A percentile compares a stretch with the other conserved stretches of the same genome.
Conservation (phyloP, 1,140 invertebrate species). For the Neodiprion lecontei region DNA sequence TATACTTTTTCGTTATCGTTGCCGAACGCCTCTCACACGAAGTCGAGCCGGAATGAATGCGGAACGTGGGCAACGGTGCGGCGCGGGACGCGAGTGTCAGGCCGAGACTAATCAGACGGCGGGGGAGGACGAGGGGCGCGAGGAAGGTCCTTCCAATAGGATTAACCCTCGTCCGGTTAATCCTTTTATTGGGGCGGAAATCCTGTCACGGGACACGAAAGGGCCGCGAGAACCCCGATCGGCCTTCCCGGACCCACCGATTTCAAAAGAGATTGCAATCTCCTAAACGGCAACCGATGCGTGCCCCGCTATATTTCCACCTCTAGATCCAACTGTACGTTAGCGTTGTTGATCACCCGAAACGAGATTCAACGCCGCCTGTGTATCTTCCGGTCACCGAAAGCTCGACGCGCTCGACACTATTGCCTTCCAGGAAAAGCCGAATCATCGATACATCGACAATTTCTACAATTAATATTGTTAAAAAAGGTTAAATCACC, state of each 20-base stretch:
- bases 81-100: neutral
- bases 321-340: neutral
- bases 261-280: constrained; percentile 2
- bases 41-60: constrained; percentile 28
- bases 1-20: constrained; percentile 13
- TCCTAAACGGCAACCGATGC: constrained; percentile 1
- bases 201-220: constrained; percentile 49
- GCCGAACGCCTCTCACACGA: constrained; percentile 17
- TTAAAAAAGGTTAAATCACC: too few species aligned
- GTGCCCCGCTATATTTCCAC: neutral
- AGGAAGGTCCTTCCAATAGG: constrained; percentile 52
- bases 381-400: too few species aligned
- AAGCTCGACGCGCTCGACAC: too few species aligned
- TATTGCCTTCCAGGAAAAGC: too few species aligned
- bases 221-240: constrained; percentile 17
- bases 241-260: neutral
- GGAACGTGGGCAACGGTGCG: neutral
- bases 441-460: too few species aligned
- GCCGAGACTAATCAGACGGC: neutral
- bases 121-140: constrained; percentile 13
- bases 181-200: constrained; percentile 59
- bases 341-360: neutral
- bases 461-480: too few species aligned
- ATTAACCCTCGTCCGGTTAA: constrained; percentile 59
- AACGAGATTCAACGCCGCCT: too few species aligned